A percentile compares a stretch with the other conserved stretches of the same genome.
phyloP scores from a whole-genome alignment of 2,113 vertebrate genomes.

The Mandrillus leucophaeus region DNA sequence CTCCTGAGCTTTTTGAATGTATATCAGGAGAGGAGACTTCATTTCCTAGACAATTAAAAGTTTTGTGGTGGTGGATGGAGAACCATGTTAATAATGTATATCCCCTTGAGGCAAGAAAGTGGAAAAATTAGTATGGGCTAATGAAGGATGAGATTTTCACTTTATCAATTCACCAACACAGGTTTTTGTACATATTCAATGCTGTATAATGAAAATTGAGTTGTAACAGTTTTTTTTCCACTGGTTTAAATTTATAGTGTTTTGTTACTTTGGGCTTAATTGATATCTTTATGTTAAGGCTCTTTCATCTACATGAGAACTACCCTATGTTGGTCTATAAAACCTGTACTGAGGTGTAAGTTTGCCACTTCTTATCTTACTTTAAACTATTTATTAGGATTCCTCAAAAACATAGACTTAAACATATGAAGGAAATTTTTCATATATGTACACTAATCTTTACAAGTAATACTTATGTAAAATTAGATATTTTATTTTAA shows the following conservation, averaged over 20 bases:
- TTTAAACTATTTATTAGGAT: neutral
- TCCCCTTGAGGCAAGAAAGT: neutral
- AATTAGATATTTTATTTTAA: neutral
- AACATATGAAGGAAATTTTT: neutral
- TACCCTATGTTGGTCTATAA: neutral
- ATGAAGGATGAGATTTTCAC: neutral
- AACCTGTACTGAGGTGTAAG: neutral
- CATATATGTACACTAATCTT: neutral
- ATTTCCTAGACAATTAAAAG: conserved; percentile 60
- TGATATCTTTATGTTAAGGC: neutral
- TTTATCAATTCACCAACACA: neutral
- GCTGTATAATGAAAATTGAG: neutral
- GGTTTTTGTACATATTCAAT: neutral
- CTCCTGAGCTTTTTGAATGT: neutral
- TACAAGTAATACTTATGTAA: neutral
- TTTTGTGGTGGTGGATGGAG: neutral
- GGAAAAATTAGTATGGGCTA: neutral
- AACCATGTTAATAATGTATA: neutral
- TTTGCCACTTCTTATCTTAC: neutral
- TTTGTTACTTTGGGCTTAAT: neutral
- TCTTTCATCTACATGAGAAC: neutral
- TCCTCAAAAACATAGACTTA: neutral
- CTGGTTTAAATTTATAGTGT: neutral
- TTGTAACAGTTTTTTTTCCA: neutral
- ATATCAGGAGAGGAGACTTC: neutral